phyloP scores from a whole-genome alignment of 2,113 vertebrate genomes.

The Spheniscus mendiculus region DNA sequence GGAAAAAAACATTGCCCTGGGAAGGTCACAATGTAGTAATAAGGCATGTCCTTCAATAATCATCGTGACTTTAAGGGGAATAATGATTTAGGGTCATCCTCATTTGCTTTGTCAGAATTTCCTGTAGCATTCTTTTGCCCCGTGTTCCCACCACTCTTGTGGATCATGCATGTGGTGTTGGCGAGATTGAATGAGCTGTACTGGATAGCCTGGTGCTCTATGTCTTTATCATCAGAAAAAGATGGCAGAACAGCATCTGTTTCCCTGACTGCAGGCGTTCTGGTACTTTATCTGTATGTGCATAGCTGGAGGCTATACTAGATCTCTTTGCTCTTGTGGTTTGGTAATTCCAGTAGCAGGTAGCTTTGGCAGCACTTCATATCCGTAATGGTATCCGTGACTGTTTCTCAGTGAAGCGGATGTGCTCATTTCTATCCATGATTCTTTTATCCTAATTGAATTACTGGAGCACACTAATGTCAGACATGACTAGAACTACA shows the following conservation, averaged over 20 bases:
- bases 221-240: not conserved
- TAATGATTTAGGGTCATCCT: not conserved
- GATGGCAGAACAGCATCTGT: not conserved
- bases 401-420: not conserved
- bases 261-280: not conserved
- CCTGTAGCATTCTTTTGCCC: not conserved
- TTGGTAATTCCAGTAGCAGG: not conserved
- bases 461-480: not conserved
- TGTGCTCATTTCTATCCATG: not conserved
- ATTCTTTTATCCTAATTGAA: not conserved
- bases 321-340: not conserved
- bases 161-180: not conserved
- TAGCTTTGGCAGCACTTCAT: not conserved
- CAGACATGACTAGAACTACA: not conserved
- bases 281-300: not conserved
- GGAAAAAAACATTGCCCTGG: not conserved
- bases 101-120: not conserved
- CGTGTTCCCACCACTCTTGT: not conserved
- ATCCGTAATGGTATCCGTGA: fast-evolving
- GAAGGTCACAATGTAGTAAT: not conserved
- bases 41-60: not conserved
- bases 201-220: not conserved
- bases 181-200: not conserved
- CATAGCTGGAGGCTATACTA: not conserved
- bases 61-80: not conserved